Percentiles rank a stretch among this genome's conserved stretches.
phyloP scores from a whole-genome alignment of 2,888 invertebrate species.

The Athalia circularis region DNA sequence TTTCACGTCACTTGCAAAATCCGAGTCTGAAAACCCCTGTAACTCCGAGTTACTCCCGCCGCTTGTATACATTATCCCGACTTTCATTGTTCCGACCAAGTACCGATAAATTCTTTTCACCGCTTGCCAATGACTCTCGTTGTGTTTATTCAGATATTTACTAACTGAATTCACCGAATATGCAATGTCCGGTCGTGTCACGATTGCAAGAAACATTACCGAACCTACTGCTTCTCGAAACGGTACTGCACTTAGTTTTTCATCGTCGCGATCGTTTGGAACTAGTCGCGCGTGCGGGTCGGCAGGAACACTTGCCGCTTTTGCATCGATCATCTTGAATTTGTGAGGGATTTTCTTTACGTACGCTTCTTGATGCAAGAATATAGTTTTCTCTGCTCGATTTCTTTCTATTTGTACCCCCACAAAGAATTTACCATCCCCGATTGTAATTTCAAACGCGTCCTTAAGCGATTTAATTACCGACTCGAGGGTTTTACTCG shows the following conservation, averaged over 20 bases:
- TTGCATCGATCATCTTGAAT: constrained; percentile 49
- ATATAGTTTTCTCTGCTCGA: constrained; percentile 45
- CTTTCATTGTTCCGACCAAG: constrained; percentile 45
- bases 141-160: constrained; percentile 44
- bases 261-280: background rate
- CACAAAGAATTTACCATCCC: background rate
- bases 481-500: constrained; percentile 22
- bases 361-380: constrained; percentile 52
- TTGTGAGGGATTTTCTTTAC: constrained; percentile 48
- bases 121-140: constrained; percentile 46
- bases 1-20: constrained; percentile 41
- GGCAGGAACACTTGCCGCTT: constrained; percentile 49
- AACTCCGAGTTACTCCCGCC: constrained; percentile 46
- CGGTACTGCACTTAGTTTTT: constrained; percentile 44
- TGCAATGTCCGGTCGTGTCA: constrained; percentile 47
- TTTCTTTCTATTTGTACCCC: constrained; percentile 8
- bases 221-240: constrained; percentile 48
- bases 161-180: constrained; percentile 47
- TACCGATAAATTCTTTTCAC: constrained; percentile 50
- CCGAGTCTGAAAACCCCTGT: constrained; percentile 49
- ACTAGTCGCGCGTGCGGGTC: constrained; percentile 46
- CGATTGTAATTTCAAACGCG: constrained; percentile 9
- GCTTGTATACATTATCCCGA: constrained; percentile 45
- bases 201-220: constrained; percentile 45
- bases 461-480: background rate